Conservation (phyloP, 2,888 invertebrate genomes). For the Lepeophtheirus nordmannii region DNA sequence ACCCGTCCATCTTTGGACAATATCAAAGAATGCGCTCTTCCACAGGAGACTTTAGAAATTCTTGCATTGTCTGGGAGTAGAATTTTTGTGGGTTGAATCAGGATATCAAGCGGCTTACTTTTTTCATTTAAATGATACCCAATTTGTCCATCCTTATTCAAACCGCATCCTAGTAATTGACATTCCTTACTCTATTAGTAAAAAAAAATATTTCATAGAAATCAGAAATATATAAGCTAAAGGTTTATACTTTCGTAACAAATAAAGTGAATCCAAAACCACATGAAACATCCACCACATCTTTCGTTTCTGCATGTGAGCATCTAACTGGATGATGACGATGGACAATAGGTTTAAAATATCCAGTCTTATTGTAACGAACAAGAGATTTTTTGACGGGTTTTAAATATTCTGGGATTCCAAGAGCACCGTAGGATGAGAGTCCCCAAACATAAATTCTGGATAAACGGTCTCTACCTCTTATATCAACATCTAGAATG, state of each 20-base stretch:
- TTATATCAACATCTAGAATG: background rate
- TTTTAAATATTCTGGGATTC: slow-evolving; percentile 26
- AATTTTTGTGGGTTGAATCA: slow-evolving; percentile 31
- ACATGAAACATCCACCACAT: slow-evolving; percentile 53
- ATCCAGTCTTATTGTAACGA: background rate
- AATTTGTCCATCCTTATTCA: slow-evolving; percentile 21
- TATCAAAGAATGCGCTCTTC: slow-evolving; percentile 68
- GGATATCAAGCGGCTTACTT: slow-evolving; percentile 18
- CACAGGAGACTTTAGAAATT: slow-evolving; percentile 48
- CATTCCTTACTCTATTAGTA: background rate
- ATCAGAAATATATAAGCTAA: slow-evolving; percentile 27
- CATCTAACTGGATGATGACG: slow-evolving; percentile 3
- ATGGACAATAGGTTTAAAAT: background rate
- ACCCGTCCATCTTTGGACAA: slow-evolving; percentile 62
- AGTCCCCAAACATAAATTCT: slow-evolving; percentile 27
- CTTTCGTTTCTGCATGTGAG: slow-evolving; percentile 27
- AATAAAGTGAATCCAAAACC: slow-evolving; percentile 81
- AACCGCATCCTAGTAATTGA: slow-evolving; percentile 12
- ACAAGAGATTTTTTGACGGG: slow-evolving; percentile 22
- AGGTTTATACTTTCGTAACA: slow-evolving; percentile 41
- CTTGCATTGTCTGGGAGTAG: slow-evolving; percentile 32
- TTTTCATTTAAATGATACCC: slow-evolving; percentile 21
- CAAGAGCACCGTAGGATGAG: slow-evolving; percentile 27
- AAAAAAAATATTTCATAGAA: slow-evolving; percentile 23
- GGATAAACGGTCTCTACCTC: background rate